Percentiles rank a stretch among this genome's conserved stretches.
phyloP scores from a whole-genome alignment of 2,888 invertebrate species.

The Isotomurus palustris region DNA sequence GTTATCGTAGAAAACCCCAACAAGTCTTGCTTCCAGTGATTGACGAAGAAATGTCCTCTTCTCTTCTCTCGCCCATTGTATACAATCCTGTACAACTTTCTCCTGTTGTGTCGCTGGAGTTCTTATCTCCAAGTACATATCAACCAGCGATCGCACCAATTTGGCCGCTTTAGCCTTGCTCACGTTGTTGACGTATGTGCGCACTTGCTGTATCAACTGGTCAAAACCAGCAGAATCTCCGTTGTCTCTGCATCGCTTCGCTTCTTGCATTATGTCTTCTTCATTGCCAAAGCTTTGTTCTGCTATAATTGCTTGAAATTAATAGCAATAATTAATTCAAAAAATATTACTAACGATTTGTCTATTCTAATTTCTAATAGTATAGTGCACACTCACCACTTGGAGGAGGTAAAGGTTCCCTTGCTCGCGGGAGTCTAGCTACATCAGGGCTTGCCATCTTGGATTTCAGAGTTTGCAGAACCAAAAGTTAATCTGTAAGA shows the following conservation, averaged over 20 bases:
- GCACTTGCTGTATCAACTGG: conserved; percentile 83
- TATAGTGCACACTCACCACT: too few relatives aligned
- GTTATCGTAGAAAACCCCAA: conserved; percentile 91
- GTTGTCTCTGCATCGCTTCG: conserved; percentile 22
- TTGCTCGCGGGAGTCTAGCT: neutral
- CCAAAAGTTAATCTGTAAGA: too few relatives aligned
- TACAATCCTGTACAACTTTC: conserved; percentile 75
- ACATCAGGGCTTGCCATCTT: neutral
- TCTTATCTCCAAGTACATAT: conserved; percentile 94
- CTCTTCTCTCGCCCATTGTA: conserved; percentile 99
- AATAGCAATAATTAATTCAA: too few relatives aligned
- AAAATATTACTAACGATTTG: too few relatives aligned
- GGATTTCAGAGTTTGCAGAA: too few relatives aligned
- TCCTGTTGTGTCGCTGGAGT: conserved; percentile 87
- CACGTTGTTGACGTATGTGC: conserved; percentile 89
- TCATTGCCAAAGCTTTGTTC: conserved; percentile 24
- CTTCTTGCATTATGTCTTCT: conserved; percentile 36
- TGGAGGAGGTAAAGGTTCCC: neutral
- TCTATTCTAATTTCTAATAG: too few relatives aligned
- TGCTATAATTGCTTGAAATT: too few relatives aligned
- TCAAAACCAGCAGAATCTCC: conserved; percentile 31
- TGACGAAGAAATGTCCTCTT: conserved; percentile 94
- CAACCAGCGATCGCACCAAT: conserved; percentile 91
- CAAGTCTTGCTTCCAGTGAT: conserved; percentile 87
- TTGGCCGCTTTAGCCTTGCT: conserved; percentile 99